Evolutionary conservation across 2,797 vertebrate species (phyloP), one percentile per base, ranked within the genome.

Genomic region (Lophotriccus pileatus): DNA sequence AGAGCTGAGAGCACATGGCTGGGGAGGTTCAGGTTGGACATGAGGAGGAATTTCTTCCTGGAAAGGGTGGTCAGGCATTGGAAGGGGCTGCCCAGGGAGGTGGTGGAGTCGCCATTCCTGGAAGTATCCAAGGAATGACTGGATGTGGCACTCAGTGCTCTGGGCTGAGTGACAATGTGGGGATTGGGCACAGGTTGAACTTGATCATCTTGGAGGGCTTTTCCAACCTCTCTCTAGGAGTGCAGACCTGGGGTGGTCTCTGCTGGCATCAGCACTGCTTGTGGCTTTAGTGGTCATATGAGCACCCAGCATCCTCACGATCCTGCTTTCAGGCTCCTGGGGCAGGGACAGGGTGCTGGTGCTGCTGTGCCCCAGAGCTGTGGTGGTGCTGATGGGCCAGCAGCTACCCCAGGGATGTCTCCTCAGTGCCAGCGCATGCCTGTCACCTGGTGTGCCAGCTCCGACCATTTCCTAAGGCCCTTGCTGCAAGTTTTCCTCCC

Each of bases 381-480:
- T 0, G 2, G 20, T 0, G 6, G 15, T 44, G 59, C 30, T 14
- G 39, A 44, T 18, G 41, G 77, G 17, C 28, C 62, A 47, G 27
- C 47, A 62, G n/a, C 39, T 41, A 30, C 22, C 23, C 36, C 32
- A 8, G 70, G 28, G 34, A 10, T 2, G 27, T n/a, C 24, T 37
- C 28, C 76, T 7, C 0, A 2, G 36, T 72, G 63, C 28, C 58
- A 37, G 22, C 9, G 8, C 21, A 0, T 3, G 9, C 14, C 80
- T 50, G 46, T 47, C 22, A 23, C 28, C 34, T 0, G 12, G 1
- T 0, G 22, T 3, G 3, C 17, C n/a, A 9, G 30, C 47, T 18
- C 52, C 0, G 8, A 10, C 9, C 9, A 0, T 11, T 28, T 12
- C 37, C 7, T 5, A 1, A 24, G 36, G 47, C 56, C 28, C 32